Conservation (phyloP, 2,113 vertebrate species). For the Marmota flaviventris region DNA sequence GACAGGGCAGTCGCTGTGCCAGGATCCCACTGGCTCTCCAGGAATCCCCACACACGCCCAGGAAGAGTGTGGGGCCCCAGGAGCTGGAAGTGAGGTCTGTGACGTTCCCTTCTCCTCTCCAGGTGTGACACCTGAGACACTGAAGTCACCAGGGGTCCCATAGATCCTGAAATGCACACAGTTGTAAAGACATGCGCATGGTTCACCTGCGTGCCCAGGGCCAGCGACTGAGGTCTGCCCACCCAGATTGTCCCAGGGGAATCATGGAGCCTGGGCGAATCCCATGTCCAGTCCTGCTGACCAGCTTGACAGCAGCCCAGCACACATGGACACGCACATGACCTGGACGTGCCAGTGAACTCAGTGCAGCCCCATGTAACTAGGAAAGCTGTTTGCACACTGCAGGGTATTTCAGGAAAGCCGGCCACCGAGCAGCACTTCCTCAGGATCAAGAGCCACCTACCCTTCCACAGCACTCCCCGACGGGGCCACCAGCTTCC, state of each 20-base stretch:
- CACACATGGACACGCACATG: rapidly evolving
- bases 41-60: not conserved
- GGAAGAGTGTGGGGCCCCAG: not conserved
- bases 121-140: not conserved
- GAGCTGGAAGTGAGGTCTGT: not conserved
- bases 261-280: not conserved
- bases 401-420: not conserved
- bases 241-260: not conserved
- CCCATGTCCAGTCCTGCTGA: not conserved
- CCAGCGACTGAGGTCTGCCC: too few relatives aligned
- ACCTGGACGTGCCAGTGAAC: not conserved
- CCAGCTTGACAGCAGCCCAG: not conserved
- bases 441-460: not conserved
- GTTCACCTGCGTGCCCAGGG: not conserved
- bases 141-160: not conserved
- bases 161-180: not conserved
- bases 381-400: not conserved
- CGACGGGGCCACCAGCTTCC: too few relatives aligned
- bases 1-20: not conserved
- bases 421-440: not conserved
- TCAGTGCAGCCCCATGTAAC: not conserved
- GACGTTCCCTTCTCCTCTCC: too few relatives aligned
- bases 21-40: not conserved
- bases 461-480: too few relatives aligned
- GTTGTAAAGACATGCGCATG: rapidly evolving